Conservation (phyloP, 2,797 vertebrate genomes). For the Clamator glandarius region DNA sequence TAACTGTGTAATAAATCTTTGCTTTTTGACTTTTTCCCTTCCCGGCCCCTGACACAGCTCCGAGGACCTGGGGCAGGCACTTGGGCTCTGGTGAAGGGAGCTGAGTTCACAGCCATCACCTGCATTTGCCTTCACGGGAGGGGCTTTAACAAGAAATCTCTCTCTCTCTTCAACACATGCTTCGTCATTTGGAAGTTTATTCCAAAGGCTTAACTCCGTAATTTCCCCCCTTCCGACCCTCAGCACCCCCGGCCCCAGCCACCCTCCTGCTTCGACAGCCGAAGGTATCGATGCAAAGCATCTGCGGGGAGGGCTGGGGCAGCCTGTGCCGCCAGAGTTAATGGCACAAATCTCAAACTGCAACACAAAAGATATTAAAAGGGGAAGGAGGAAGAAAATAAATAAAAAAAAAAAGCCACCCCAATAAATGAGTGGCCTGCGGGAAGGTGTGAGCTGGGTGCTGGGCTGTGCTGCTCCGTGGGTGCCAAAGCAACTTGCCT, state of each 20-base stretch:
- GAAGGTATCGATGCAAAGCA: not conserved
- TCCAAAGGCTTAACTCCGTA: not conserved
- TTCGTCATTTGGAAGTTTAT: conserved; percentile 15
- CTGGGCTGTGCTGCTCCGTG: not conserved
- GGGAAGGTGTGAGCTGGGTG: not conserved
- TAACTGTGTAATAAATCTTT: not conserved
- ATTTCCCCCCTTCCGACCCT: not conserved
- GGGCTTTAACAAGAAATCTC: not conserved
- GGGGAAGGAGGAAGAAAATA: fast-evolving
- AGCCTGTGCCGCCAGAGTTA: not conserved
- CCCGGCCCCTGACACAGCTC: not conserved
- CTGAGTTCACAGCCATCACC: not conserved
- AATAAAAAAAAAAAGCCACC: not conserved
- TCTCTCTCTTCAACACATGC: not conserved
- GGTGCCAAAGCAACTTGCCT: not conserved
- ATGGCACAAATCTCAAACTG: not conserved
- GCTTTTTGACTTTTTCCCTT: not conserved
- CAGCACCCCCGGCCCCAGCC: not conserved
- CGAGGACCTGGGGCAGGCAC: not conserved
- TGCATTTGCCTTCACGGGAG: not conserved
- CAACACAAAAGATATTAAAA: not conserved
- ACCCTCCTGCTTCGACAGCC: not conserved
- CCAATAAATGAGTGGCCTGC: not conserved
- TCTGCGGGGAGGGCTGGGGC: not conserved
- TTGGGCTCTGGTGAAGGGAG: not conserved